Evolutionary conservation across 2,888 invertebrate genomes (phyloP), one percentile per base, ranked within the genome.

Genomic region (Eumerus sabulonum): DNA sequence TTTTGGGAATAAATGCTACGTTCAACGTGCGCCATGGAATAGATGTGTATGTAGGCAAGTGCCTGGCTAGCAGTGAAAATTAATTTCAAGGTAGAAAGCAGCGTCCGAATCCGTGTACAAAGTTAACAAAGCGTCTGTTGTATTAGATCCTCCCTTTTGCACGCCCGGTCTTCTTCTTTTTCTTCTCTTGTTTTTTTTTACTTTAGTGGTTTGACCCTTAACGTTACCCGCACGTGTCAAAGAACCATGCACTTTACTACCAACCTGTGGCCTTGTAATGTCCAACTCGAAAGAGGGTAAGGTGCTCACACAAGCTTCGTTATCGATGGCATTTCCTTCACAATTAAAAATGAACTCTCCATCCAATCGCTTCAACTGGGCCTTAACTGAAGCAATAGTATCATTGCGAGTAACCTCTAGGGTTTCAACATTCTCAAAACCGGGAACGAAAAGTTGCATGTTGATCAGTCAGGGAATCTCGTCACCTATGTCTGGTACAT

Each of bases 221-320:
- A 99, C 99, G 92, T 99, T 99, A 92, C 99, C 99, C 88, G 99
- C 99, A 94, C 99, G 99, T 91, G 99, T 99, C 86, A 99, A 91
- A 82, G 99, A 99, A 87, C 99, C 99, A 91, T 99, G 99, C 85
- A 99, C 99, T 92, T 99, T 99, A 92, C 98, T 98, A 94, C 98
- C 98, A 83, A 94, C 92, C 86, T 98, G 90, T 86, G 96, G 94
- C 47, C 97, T 92, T 83, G 93, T 95, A 74, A 95, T 90, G 87
- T 96, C 96, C 84, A 98, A 90, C 84, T 95, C 94, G 72, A 92
- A 88, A 13, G 92, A 91, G 60, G 93, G 90, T 60, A 94, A 91
- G 67, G 92, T 91, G 1, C 92, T 91, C 36, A 94, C 92, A 54
- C 92, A 88, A 82, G 90, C 90, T 48, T 93, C 92, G 88, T 97